Evolutionary conservation across 92 coral and sea anemone genomes (phyloP).

Genomic region (Palythoa heliodiscus): DNA sequence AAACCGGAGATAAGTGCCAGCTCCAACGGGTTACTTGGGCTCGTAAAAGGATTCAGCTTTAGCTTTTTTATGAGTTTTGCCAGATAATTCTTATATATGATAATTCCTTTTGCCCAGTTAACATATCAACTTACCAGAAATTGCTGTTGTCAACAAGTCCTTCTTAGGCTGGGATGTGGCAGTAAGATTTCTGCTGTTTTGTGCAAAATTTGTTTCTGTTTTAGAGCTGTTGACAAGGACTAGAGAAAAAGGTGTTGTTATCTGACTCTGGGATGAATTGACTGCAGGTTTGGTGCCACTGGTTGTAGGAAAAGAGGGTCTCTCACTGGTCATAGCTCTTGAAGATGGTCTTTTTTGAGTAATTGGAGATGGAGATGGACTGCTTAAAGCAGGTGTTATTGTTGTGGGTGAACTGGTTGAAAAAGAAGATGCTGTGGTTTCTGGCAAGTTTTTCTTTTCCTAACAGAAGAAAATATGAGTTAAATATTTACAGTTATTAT

Average conservation of each 20-base stretch:
- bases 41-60: no score
- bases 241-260: background rate
- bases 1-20: no score
- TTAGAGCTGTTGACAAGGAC: slow-evolving; percentile 32
- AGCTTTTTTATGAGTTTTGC: background rate
- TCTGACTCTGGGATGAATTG: slow-evolving; percentile 18
- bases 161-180: slow-evolving; percentile 12
- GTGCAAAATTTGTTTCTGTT: slow-evolving; percentile 32
- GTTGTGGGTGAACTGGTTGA: background rate
- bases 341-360: slow-evolving; percentile 3
- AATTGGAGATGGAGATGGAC: background rate
- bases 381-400: background rate
- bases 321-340: background rate
- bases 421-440: slow-evolving; percentile 25
- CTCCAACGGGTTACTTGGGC: no score
- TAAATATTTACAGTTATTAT: no score
- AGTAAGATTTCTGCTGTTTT: slow-evolving; percentile 11
- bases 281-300: background rate
- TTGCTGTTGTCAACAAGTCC: background rate
- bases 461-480: background rate
- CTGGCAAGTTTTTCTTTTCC: slow-evolving; percentile 37
- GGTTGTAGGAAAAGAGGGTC: background rate
- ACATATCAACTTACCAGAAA: background rate
- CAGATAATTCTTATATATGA: background rate
- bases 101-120: background rate